phyloP scores from a whole-genome alignment of 2,888 invertebrate genomes.

The Cantharis lateralis region DNA sequence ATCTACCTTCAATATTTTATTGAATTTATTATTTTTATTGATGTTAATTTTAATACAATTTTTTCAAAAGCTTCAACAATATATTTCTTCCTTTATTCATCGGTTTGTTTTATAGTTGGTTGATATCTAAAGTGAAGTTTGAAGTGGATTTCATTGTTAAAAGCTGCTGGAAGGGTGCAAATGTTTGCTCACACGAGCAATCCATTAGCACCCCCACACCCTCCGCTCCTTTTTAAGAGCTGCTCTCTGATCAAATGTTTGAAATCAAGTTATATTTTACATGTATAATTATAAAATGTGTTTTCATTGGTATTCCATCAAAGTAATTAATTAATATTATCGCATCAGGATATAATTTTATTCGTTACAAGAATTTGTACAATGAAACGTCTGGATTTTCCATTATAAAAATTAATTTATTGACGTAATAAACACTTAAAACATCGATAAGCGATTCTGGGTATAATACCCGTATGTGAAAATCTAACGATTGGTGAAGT shows the following conservation, averaged over 20 bases:
- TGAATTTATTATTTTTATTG: neutral
- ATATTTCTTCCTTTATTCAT: conserved; percentile 2
- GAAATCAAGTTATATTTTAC: neutral
- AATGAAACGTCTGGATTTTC: neutral
- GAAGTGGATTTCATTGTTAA: conserved; percentile 30
- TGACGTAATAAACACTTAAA: neutral
- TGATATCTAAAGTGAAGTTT: conserved; percentile 28
- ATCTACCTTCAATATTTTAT: neutral
- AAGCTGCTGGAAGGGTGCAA: conserved; percentile 30
- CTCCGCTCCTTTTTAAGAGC: conserved; percentile 7
- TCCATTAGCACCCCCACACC: conserved; percentile 33
- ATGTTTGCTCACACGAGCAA: conserved; percentile 38
- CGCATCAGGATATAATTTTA: neutral
- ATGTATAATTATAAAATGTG: neutral
- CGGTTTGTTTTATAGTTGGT: conserved; percentile 19
- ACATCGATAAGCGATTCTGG: neutral
- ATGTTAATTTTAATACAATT: neutral
- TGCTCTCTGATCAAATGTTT: conserved; percentile 1
- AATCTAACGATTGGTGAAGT: conserved; percentile 10
- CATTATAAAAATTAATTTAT: neutral
- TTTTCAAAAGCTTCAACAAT: neutral
- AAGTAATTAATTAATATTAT: neutral
- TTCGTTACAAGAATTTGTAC: neutral
- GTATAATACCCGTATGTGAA: neutral
- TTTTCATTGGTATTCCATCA: neutral